Evolutionary conservation across 1,140 invertebrate genomes (phyloP).

Genomic region (Frieseomelitta varia): DNA sequence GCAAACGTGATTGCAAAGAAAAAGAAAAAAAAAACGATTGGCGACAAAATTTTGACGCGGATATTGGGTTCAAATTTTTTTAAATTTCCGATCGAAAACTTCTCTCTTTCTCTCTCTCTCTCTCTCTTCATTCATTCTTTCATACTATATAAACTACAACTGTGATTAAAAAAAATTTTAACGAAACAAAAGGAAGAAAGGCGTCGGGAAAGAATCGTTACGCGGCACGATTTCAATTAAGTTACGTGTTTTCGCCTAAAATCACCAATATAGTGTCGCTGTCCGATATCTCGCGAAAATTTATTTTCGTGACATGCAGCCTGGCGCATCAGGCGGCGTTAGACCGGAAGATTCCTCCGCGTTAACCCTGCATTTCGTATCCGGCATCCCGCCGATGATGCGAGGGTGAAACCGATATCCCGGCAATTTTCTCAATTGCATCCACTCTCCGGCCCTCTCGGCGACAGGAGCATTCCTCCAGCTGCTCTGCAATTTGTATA

Average conservation of each 20-base stretch:
- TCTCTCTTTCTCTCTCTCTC: too few species aligned
- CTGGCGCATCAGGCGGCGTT: slow-evolving; percentile 30
- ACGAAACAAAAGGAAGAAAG: neutral
- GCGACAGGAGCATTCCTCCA: slow-evolving; percentile 31
- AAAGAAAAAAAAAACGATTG: too few species aligned
- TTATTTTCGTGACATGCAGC: slow-evolving; percentile 45
- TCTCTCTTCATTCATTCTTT: neutral
- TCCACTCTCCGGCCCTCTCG: slow-evolving; percentile 24
- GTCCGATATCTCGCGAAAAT: slow-evolving; percentile 28
- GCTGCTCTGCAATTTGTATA: slow-evolving; percentile 25
- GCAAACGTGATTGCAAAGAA: too few species aligned
- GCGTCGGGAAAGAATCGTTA: neutral
- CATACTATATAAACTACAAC: neutral
- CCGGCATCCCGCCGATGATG: slow-evolving; percentile 11
- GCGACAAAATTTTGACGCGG: too few species aligned
- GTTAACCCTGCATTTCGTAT: slow-evolving; percentile 29
- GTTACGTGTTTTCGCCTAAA: neutral
- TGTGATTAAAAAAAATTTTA: neutral
- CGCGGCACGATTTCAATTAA: slow-evolving; percentile 1
- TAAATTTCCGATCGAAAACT: too few species aligned
- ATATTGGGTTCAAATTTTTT: too few species aligned
- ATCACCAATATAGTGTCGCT: neutral
- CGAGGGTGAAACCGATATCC: slow-evolving; percentile 60
- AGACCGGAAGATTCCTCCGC: slow-evolving; percentile 58
- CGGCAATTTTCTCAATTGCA: slow-evolving; percentile 66